These are phyloP conservation scores for Mus musculus DNA, from an alignment of 2,113 vertebrate species.

Conservation along the genomic window GRCm39 chr5:82609001-82609500, in stretches of 20 bases:
- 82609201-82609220: background rate
- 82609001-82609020: too few relatives aligned
- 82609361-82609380: background rate
- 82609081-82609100: too few relatives aligned
- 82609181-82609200: background rate
- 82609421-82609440: background rate
- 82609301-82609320: background rate
- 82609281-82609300: background rate
- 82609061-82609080: too few relatives aligned
- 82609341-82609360: background rate
- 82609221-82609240: background rate
- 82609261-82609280: background rate
- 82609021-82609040: too few relatives aligned
- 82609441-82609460: background rate
- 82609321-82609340: background rate
- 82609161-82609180: background rate
- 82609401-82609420: background rate
- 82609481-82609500: background rate
- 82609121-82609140: too few relatives aligned
- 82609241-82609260: background rate
- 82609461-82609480: background rate
- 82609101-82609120: too few relatives aligned
- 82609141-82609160: background rate
- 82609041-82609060: too few relatives aligned
- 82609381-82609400: background rate